phyloP scores from a whole-genome alignment of 2,888 invertebrate genomes.

The Stenodera caucasica region DNA sequence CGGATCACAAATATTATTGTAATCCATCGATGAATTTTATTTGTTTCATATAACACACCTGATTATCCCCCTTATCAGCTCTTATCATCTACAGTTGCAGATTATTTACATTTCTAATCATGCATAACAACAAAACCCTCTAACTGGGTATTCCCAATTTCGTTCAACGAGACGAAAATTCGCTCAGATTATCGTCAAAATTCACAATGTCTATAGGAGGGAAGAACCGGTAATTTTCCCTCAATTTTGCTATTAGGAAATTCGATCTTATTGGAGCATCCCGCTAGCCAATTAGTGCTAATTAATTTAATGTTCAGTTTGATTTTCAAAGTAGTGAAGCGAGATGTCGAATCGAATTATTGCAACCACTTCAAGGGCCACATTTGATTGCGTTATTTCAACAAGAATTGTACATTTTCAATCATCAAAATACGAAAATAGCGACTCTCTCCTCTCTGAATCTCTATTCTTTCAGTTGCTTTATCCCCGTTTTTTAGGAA shows the following conservation, averaged over 20 bases:
- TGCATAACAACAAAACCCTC: not conserved
- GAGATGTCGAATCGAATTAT: not conserved
- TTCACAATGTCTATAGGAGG: too few species aligned
- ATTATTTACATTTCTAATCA: constrained; percentile 9
- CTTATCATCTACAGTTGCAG: constrained; percentile 4
- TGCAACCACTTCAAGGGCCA: not conserved
- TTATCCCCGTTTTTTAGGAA: too few species aligned
- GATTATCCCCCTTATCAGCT: too few species aligned
- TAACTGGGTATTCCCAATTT: too few species aligned
- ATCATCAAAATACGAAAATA: too few species aligned
- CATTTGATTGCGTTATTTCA: too few species aligned
- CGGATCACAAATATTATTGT: too few species aligned
- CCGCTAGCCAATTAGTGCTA: constrained; percentile 2
- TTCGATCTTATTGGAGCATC: not conserved
- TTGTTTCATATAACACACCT: not conserved
- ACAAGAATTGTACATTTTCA: too few species aligned
- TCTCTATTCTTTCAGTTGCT: too few species aligned
- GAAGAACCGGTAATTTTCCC: not conserved
- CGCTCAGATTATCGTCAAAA: too few species aligned
- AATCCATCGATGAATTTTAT: not conserved
- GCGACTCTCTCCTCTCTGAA: too few species aligned
- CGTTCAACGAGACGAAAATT: too few species aligned
- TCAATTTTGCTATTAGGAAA: not conserved
- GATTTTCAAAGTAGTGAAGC: not conserved
- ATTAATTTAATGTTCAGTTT: constrained; percentile 8